These are phyloP conservation scores for Sander vitreus DNA, from an alignment of 2,113 vertebrate genomes.

Conservation along the genomic window DNA sequence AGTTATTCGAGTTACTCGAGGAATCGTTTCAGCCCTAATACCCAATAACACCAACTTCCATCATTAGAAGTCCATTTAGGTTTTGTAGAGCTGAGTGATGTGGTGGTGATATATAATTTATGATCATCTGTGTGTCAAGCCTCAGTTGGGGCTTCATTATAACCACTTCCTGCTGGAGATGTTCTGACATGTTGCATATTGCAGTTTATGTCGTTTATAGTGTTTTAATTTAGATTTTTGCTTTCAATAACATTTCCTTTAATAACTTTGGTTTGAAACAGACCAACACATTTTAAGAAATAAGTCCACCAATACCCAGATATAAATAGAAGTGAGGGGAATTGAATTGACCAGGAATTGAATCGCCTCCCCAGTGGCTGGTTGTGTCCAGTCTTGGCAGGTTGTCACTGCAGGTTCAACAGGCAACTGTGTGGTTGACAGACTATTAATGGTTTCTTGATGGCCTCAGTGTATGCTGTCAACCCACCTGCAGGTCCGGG, in stretches of 20 bases:
- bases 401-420: constrained; percentile 55
- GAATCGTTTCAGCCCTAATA: no score
- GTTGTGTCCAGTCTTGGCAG: constrained; percentile 49
- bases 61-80: neutral
- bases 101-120: no score
- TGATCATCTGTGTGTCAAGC: neutral
- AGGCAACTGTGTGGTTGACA: constrained; percentile 57
- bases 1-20: no score
- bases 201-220: neutral
- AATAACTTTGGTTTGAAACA: neutral
- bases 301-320: neutral
- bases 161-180: neutral
- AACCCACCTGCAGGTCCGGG: constrained; percentile 40
- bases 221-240: neutral
- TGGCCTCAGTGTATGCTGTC: constrained; percentile 36
- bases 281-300: neutral
- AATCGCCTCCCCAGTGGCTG: constrained; percentile 34
- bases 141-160: neutral
- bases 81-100: neutral
- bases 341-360: neutral
- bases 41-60: no score
- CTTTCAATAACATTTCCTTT: neutral
- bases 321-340: constrained; percentile 17
- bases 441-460: constrained; percentile 56
- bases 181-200: neutral